Evolutionary conservation across 2,797 vertebrate species (phyloP), one percentile per base, ranked within the genome.

Genomic region (Falco biarmicus): DNA sequence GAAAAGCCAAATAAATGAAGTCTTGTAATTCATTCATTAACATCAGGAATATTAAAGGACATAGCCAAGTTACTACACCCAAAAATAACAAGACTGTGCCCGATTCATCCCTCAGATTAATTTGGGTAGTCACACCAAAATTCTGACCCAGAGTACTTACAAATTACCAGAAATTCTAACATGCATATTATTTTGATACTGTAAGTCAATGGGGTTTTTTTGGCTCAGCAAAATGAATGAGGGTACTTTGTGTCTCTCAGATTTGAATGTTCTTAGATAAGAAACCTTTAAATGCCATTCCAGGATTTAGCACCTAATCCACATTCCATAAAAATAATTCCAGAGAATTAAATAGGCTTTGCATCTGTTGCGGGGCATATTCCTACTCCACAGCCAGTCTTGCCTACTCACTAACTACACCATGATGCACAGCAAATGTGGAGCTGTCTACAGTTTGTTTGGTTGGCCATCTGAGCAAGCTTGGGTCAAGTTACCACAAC

Each of bases 301-400:
- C 50, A 83, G 61, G 84, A 91, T 85, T 94, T 86, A 83, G 50
- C 50, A 92, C 28, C 80, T 92, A 92, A 90, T 85, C 75, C 54
- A 78, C 89, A 84, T 92, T 87, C 84, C 92, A 95, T 69, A 63
- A 92, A 92, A 95, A 85, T 78, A 84, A 69, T 87, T 92, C 87
- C 14, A 75, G 54, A 54, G 24, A 78, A 87, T 90, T 93, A 86
- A 95, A 78, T 21, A 84, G 79, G 47, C 73, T 84, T 95, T 90
- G 59, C 79, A 96, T 66, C 81, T 74, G 6, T 61, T 59, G 78
- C 79, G 78, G 81, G 64, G 92, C 91, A 86, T 69, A 87, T 51
- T 73, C 71, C 43, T 51, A n/a, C 28, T 85, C 89, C 47, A 7
- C 3, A 10, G 90, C 60, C 45, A 64, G 57, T 45, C 64, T 77